Conservation (phyloP, 2,888 invertebrate genomes). For the Exocentrus adspersus region DNA sequence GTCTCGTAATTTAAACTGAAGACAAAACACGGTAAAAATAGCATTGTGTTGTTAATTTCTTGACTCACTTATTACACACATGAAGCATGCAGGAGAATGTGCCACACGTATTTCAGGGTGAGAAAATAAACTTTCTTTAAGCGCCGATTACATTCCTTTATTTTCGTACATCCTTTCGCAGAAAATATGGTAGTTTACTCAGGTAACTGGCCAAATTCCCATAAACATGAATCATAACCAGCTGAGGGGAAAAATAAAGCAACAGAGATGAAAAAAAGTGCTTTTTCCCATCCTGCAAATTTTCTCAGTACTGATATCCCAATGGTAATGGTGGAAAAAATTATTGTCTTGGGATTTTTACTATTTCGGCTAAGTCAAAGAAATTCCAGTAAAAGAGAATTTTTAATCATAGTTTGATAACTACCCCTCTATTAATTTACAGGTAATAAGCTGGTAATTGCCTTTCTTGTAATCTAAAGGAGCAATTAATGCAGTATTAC, state of each 20-base stretch:
- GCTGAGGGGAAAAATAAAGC: no score
- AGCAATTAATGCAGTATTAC: neutral
- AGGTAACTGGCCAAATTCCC: no score
- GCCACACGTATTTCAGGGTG: neutral
- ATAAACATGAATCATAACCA: no score
- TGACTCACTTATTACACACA: neutral
- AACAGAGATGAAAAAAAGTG: no score
- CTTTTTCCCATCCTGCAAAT: no score
- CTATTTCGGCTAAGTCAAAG: no score
- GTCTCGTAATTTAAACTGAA: constrained; percentile 7
- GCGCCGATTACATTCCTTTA: neutral
- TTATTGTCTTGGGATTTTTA: no score
- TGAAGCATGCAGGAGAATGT: neutral
- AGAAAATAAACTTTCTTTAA: neutral
- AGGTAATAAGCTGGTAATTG: neutral
- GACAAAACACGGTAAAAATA: constrained; percentile 7
- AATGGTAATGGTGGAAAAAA: no score
- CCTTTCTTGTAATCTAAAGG: neutral
- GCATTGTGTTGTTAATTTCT: neutral
- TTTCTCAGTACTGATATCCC: no score
- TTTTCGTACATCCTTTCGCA: no score
- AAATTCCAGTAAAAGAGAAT: neutral
- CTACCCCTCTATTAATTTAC: neutral
- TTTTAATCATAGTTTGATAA: neutral
- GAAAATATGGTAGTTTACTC: no score